Conservation (phyloP, 2,797 vertebrate species). For the Danio kyathit region DNA sequence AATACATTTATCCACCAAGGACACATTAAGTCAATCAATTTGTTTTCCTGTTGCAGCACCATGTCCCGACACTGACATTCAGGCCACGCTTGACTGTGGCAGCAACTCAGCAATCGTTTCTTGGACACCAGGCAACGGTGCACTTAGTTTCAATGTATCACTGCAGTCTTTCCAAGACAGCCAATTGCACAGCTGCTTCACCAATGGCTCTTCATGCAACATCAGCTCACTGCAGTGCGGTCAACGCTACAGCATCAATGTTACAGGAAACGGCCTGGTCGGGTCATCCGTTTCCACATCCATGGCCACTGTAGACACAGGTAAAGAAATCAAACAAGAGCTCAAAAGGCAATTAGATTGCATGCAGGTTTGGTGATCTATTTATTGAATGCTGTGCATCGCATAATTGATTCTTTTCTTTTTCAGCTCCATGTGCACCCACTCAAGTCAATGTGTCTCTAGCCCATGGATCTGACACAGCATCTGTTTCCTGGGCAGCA, state of each 20-base stretch:
- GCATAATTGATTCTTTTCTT: neutral
- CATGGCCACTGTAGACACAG: conserved; percentile 64
- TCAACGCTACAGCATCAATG: conserved; percentile 68
- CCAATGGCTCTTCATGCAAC: conserved; percentile 68
- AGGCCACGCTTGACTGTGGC: conserved; percentile 64
- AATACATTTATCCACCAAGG: too few relatives aligned
- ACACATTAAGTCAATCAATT: too few relatives aligned
- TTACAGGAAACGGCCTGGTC: conserved; percentile 67
- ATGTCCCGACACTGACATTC: conserved; percentile 68
- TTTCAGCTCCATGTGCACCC: conserved; percentile 76
- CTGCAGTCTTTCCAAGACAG: conserved; percentile 39
- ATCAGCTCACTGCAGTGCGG: conserved; percentile 74
- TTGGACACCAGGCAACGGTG: conserved; percentile 74
- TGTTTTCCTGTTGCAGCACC: conserved; percentile 67
- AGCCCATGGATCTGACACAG: conserved; percentile 69
- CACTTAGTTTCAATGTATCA: conserved; percentile 66
- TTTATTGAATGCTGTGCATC: neutral
- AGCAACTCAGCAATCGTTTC: conserved; percentile 68
- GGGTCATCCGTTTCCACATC: conserved; percentile 64
- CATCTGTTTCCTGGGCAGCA: conserved; percentile 70
- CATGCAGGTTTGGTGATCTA: too few relatives aligned
- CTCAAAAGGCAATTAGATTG: too few relatives aligned
- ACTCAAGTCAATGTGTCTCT: conserved; percentile 63
- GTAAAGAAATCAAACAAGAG: conserved; percentile 55
- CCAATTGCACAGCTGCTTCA: conserved; percentile 64